phyloP scores from a whole-genome alignment of 2,797 vertebrate species.

The Gymnoscopelus microlampas region DNA sequence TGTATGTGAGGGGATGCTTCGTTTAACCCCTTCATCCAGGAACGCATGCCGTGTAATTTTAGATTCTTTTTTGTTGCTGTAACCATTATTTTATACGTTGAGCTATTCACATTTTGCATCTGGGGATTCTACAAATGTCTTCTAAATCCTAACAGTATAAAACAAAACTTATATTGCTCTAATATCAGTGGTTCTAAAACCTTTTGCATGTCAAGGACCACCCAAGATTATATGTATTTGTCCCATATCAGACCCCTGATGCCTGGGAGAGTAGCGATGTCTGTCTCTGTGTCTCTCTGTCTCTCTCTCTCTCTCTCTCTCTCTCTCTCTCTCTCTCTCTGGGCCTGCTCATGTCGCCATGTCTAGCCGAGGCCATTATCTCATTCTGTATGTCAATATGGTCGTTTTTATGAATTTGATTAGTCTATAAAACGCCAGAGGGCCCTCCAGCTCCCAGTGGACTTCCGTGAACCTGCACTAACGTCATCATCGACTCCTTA shows the following conservation, averaged over 20 bases:
- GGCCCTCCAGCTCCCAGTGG: constrained; percentile 65
- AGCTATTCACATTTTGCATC: too few relatives aligned
- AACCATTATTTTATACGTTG: too few relatives aligned
- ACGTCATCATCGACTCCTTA: constrained; percentile 74
- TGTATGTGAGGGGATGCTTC: background rate
- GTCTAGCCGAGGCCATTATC: constrained; percentile 76
- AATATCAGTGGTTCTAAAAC: too few relatives aligned
- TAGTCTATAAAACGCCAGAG: constrained; percentile 76
- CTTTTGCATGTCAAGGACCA: too few relatives aligned
- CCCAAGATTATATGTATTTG: too few relatives aligned
- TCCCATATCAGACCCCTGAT: constrained; percentile 49
- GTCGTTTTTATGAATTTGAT: constrained; percentile 79
- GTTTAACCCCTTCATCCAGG: too few relatives aligned
- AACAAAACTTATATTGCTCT: too few relatives aligned
- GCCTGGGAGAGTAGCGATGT: constrained; percentile 37
- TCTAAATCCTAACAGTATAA: too few relatives aligned
- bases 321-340: constrained; percentile 19
- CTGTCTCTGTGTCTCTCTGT: constrained; percentile 9
- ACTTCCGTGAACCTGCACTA: constrained; percentile 79
- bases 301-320: constrained; percentile 25
- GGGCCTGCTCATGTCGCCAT: constrained; percentile 41
- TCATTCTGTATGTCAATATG: constrained; percentile 75
- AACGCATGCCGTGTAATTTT: too few relatives aligned
- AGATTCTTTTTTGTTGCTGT: too few relatives aligned
- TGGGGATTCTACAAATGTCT: too few relatives aligned